These are phyloP conservation scores for Eupithecia vulgata DNA, from an alignment of 2,888 invertebrate genomes.

Conservation along the genomic window DNA sequence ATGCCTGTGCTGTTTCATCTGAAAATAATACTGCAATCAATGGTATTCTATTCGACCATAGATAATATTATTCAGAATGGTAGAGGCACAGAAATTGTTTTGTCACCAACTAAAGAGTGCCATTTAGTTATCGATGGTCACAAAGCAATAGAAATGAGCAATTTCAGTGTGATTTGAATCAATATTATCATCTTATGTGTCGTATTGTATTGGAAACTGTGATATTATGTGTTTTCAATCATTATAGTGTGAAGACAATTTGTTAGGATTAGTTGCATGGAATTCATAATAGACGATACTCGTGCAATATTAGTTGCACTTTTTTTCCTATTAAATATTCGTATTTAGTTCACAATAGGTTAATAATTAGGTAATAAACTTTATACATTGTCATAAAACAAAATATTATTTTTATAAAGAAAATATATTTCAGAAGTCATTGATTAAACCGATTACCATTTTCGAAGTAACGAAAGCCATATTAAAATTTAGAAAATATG, in stretches of 20 bases:
- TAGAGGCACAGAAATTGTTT: conserved; percentile 65
- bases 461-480: conserved; percentile 78
- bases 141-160: conserved; percentile 67
- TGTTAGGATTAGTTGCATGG: conserved; percentile 56
- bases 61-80: conserved; percentile 13
- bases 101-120: conserved; percentile 78
- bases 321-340: conserved; percentile 69
- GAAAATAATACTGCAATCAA: background rate
- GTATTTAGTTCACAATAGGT: conserved; percentile 52
- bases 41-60: background rate
- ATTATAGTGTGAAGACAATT: conserved; percentile 63
- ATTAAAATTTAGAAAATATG: conserved; percentile 79
- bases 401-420: conserved; percentile 28
- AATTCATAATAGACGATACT: conserved; percentile 52
- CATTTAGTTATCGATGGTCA: conserved; percentile 81
- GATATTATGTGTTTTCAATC: conserved; percentile 83
- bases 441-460: conserved; percentile 60
- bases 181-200: conserved; percentile 59
- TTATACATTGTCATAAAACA: conserved; percentile 39
- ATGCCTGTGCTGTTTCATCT: background rate
- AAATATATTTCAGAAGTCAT: conserved; percentile 34
- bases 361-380: conserved; percentile 26
- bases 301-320: conserved; percentile 63
- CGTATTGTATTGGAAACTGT: conserved; percentile 81
- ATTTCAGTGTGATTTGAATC: conserved; percentile 59